phyloP scores from a whole-genome alignment of 2,888 invertebrate genomes.

The Bellardia bayeri region DNA sequence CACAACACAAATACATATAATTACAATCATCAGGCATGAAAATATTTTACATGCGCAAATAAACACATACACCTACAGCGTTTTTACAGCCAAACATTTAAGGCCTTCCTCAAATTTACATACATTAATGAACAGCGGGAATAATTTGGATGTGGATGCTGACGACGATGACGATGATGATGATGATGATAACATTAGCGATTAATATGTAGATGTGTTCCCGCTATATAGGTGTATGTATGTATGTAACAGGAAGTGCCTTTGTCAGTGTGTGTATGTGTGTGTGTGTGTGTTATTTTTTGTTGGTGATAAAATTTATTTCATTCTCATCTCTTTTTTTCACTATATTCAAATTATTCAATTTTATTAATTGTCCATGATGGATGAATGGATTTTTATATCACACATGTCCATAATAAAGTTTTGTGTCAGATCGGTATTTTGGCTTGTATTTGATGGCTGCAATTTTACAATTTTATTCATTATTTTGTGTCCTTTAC shows the following conservation, averaged over 20 bases:
- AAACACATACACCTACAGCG: not conserved
- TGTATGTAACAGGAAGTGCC: not conserved
- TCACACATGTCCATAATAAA: conserved; percentile 41
- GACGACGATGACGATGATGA: not conserved
- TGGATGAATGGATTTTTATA: conserved; percentile 56
- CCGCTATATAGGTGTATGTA: not conserved
- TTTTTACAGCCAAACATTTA: not conserved
- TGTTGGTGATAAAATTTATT: conserved; percentile 40
- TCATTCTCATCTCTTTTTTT: conserved; percentile 17
- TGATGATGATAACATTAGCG: not conserved
- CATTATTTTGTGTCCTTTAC: not conserved
- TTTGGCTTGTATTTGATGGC: conserved; percentile 8
- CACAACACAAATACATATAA: conserved; percentile 11
- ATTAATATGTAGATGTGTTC: conserved; percentile 36
- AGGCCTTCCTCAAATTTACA: not conserved
- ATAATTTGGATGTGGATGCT: not conserved
- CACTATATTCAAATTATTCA: conserved; percentile 58
- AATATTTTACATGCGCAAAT: conserved; percentile 4
- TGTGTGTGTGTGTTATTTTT: not conserved
- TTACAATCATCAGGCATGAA: conserved; percentile 39
- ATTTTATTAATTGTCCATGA: conserved; percentile 72
- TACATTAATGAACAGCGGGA: conserved; percentile 28
- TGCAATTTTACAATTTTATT: conserved; percentile 47
- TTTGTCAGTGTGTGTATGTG: not conserved
- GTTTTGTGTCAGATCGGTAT: conserved; percentile 30